Percentiles rank a stretch among this genome's conserved stretches.
phyloP scores from a whole-genome alignment of 1,140 invertebrate species.

The Pseudomyrmex concolor region DNA sequence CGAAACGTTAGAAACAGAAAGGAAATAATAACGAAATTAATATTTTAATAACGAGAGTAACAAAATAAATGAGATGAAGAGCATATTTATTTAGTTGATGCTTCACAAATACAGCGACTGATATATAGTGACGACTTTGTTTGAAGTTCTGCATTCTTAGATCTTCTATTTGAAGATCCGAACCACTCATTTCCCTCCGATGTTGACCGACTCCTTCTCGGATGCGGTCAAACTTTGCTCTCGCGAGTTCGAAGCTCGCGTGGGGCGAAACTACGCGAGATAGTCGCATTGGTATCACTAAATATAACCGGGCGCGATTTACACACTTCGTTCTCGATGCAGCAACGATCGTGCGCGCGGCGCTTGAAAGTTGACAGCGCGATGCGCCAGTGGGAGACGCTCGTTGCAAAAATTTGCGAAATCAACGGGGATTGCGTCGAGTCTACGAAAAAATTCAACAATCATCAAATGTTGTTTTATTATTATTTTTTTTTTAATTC shows the following conservation, averaged over 20 bases:
- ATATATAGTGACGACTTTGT: not conserved
- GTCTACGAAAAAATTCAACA: not conserved
- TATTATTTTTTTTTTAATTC: too few relatives aligned
- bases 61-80: not conserved
- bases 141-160: not conserved
- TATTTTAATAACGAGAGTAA: too few relatives aligned
- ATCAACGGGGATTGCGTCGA: not conserved
- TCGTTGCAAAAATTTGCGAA: not conserved
- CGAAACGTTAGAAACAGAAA: too few relatives aligned
- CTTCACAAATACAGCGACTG: not conserved
- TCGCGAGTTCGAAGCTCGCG: conserved; percentile 7
- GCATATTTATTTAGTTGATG: not conserved
- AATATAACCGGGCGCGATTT: conserved; percentile 55
- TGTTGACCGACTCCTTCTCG: conserved; percentile 13
- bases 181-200: not conserved
- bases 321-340: conserved; percentile 38
- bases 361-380: conserved; percentile 40
- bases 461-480: not conserved
- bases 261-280: conserved; percentile 53
- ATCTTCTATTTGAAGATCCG: not conserved
- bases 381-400: not conserved
- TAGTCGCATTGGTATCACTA: conserved; percentile 56
- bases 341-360: conserved; percentile 19
- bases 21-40: too few relatives aligned
- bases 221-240: not conserved